These are phyloP conservation scores for Andricus quercusramuli DNA, from an alignment of 2,888 invertebrate species.

Conservation along the genomic window DNA sequence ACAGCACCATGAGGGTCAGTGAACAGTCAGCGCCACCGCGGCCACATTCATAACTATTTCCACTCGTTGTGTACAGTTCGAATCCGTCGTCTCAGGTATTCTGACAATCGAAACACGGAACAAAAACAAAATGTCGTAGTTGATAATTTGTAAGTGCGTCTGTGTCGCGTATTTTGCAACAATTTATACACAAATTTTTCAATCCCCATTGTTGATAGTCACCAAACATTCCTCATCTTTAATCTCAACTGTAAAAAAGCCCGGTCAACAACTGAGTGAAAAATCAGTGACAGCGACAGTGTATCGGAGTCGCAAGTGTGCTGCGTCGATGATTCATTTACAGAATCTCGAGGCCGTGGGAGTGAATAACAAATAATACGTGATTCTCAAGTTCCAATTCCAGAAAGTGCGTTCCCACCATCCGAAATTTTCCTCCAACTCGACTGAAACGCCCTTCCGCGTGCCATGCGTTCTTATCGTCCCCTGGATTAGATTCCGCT, in stretches of 20 bases:
- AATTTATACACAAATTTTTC: conserved; percentile 53
- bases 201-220: conserved; percentile 15
- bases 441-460: not conserved
- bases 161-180: conserved; percentile 67
- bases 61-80: not conserved
- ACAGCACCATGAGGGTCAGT: no score
- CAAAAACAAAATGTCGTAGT: conserved; percentile 32
- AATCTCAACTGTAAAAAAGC: not conserved
- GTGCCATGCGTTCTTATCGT: not conserved
- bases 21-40: no score
- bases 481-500: conserved; percentile 57
- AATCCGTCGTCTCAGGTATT: not conserved
- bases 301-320: conserved; percentile 51
- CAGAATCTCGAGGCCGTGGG: conserved; percentile 55
- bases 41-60: no score
- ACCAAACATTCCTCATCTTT: conserved; percentile 13
- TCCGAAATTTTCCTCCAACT: not conserved
- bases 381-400: conserved; percentile 54
- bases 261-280: not conserved
- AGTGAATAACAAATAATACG: conserved; percentile 62
- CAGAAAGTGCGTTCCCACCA: not conserved
- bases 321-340: conserved; percentile 67
- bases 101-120: conserved; percentile 8
- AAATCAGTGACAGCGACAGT: no score
- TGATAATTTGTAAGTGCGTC: conserved; percentile 65